Evolutionary conservation across 1,140 invertebrate genomes (phyloP).

Genomic region (Rhyzopertha dominica): DNA sequence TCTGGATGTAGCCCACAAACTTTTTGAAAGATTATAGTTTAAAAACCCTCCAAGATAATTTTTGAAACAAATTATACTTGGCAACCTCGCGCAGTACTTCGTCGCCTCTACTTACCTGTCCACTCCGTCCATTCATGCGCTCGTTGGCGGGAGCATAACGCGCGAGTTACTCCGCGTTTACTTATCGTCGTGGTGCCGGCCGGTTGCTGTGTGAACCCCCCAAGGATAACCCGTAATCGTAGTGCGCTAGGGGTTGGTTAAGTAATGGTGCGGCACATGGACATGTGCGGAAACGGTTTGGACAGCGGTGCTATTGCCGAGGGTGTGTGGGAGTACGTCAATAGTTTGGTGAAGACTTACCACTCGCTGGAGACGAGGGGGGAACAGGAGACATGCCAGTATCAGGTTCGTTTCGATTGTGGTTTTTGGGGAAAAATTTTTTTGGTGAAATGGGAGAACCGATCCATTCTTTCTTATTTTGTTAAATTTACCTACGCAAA

Average conservation of each 20-base stretch:
- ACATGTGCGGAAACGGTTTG: conserved; percentile 25
- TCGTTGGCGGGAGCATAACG: conserved; percentile 11
- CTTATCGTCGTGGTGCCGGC: conserved; percentile 15
- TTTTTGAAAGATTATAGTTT: too few species aligned
- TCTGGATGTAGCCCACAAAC: too few species aligned
- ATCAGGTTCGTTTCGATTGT: too few species aligned
- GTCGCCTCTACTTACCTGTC: conserved; percentile 3
- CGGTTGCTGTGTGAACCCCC: too few species aligned
- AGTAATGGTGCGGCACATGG: conserved; percentile 42
- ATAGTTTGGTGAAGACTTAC: conserved; percentile 46
- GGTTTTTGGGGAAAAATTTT: too few species aligned
- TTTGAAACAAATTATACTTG: too few species aligned
- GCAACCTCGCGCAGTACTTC: conserved; percentile 6
- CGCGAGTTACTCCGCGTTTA: conserved; percentile 15
- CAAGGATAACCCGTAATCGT: neutral
- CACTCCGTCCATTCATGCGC: neutral
- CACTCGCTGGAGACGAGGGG: conserved; percentile 20
- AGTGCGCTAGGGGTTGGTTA: conserved; percentile 3
- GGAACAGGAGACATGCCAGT: conserved; percentile 14
- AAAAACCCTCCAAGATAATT: too few species aligned
- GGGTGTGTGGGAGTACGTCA: conserved; percentile 48
- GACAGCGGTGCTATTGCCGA: conserved; percentile 35
- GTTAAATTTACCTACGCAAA: too few species aligned
- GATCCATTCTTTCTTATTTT: too few species aligned
- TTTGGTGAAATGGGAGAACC: too few species aligned